Conservation (phyloP, 2,113 vertebrate genomes). For the Scophthalmus maximus region DNA sequence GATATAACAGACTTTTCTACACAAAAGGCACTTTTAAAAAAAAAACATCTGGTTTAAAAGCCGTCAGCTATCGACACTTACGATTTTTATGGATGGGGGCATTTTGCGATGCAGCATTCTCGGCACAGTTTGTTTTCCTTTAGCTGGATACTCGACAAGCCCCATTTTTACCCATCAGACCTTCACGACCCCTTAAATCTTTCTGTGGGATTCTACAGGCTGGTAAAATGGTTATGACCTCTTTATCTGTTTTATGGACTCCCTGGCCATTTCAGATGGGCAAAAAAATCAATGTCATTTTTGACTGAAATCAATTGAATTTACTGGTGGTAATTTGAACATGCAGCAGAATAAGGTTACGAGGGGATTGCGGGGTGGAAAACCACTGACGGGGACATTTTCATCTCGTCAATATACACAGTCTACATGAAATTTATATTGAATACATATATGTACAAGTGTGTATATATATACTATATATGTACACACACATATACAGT, state of each 20-base stretch:
- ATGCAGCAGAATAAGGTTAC: conserved; percentile 22
- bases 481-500: background rate
- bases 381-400: conserved; percentile 38
- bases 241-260: conserved; percentile 86
- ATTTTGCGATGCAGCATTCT: conserved; percentile 36
- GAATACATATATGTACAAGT: background rate
- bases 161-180: conserved; percentile 67
- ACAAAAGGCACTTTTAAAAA: no score
- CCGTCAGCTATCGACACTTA: background rate
- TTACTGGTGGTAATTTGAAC: conserved; percentile 75
- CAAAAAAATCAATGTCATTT: conserved; percentile 79
- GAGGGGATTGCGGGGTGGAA: conserved; percentile 43
- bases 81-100: conserved; percentile 30
- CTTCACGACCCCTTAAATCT: conserved; percentile 82
- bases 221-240: conserved; percentile 85
- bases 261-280: conserved; percentile 74
- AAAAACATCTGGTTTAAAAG: conserved; percentile 21
- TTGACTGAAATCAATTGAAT: conserved; percentile 76
- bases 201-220: conserved; percentile 77
- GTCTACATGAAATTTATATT: conserved; percentile 8
- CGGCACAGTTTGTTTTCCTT: conserved; percentile 39
- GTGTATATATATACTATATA: no score
- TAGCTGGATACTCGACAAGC: conserved; percentile 28
- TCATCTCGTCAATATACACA: conserved; percentile 29
- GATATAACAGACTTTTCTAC: no score